Base-by-base conservation (phyloP, 2,113 vertebrate species). In the Brachypodius melanocephalos region DNA sequence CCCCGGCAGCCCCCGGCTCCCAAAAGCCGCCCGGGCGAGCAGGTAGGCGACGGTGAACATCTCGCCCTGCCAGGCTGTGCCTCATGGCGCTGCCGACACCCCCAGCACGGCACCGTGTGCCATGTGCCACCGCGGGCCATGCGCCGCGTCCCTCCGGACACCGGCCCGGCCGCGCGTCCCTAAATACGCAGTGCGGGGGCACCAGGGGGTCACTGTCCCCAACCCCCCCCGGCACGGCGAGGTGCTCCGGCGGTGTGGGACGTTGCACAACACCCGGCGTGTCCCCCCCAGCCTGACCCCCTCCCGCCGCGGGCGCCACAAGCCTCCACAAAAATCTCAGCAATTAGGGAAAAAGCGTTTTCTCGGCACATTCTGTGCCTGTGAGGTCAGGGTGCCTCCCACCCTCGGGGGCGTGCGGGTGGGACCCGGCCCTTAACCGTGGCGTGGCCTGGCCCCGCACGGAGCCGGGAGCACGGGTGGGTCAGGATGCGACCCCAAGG, bases 31-130 rank as follows among this genome's bases (percentile, higher is more conserved):
- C 76, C 76, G 85, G 46, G 96, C 74, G 0, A 98, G 78, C 95
- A 98, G 90, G 89, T 95, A 98, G 85, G 97, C 14, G 38, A 97
- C 78, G 6, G 97, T 97, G 79, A 98, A 83, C 98, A 97, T 98
- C 26, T 49, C 58, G 17, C 76, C 80, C 5, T 15, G 88, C 38
- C 40, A 48, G 12, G 88, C 76, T 21, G 58, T 92, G 96, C 97
- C 40, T 75, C 94, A 83, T 93, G 88, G 55, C 14, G 32, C 66
- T 78, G 85, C 73, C n/a, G 48, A 6, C 54, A 8, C 7, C 63
- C 0, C 81, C 29, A 3, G 49, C 77, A 5, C 55, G 2, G 2
- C n/a, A 0, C 61, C 46, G 28, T 31, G 77, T 34, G 86, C 86
- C 77, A 12, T 75, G 77, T 34, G 77, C 77, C 52, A 9, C 86